Evolutionary conservation across 53 echinoderm and acorn worm genomes (phyloP).

Genomic region (Holothuria leucospilota): DNA sequence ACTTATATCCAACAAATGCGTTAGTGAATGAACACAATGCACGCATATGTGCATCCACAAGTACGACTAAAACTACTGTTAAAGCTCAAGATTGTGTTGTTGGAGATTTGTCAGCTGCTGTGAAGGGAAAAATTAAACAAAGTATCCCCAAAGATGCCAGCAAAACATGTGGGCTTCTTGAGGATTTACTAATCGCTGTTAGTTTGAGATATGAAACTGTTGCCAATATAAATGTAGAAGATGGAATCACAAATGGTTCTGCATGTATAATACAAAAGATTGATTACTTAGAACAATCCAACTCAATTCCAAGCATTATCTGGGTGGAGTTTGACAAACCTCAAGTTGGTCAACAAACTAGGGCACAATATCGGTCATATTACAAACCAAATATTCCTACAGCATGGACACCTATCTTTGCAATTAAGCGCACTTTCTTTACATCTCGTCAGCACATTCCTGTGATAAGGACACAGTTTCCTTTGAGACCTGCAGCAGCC

Average conservation of each 20-base stretch:
- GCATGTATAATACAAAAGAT: slow-evolving; percentile 51
- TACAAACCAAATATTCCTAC: neutral
- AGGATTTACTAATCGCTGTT: slow-evolving; percentile 4
- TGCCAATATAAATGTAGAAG: slow-evolving; percentile 57
- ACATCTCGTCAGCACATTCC: neutral
- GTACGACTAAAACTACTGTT: neutral
- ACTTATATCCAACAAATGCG: neutral
- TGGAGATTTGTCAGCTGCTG: neutral
- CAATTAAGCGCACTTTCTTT: slow-evolving; percentile 36
- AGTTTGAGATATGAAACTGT: slow-evolving; percentile 48
- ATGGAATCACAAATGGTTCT: slow-evolving; percentile 62
- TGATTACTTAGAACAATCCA: neutral
- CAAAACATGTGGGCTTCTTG: slow-evolving; percentile 25
- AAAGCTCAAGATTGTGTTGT: slow-evolving; percentile 13
- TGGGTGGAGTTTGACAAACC: slow-evolving; percentile 48
- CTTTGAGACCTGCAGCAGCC: slow-evolving; percentile 61
- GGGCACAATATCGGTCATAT: slow-evolving; percentile 26
- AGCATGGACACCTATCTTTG: slow-evolving; percentile 58
- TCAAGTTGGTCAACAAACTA: slow-evolving; percentile 22
- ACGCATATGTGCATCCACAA: neutral
- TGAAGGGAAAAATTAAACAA: neutral
- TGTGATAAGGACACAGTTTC: slow-evolving; percentile 61
- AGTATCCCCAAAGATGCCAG: neutral
- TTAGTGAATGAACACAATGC: slow-evolving; percentile 22
- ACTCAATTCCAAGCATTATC: slow-evolving; percentile 26